A percentile compares a stretch with the other conserved stretches of the same genome.
Evolutionary conservation across 2,888 invertebrate genomes (phyloP).

Genomic region (Dinocampus coccinellae): DNA sequence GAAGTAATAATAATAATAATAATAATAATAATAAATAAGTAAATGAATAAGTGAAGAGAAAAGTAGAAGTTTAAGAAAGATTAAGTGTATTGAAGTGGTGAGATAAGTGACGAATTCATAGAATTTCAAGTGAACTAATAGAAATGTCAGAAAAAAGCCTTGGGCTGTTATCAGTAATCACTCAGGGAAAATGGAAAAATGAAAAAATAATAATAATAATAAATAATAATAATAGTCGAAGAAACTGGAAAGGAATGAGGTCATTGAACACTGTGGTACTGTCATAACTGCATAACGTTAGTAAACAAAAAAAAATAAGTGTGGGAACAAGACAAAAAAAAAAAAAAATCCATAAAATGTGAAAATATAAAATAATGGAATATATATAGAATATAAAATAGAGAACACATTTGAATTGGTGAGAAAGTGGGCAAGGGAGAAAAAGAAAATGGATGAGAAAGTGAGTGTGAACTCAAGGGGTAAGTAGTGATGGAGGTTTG

Average conservation of each 20-base stretch:
- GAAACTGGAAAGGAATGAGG: conserved; percentile 18
- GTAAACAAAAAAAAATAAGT: conserved; percentile 25
- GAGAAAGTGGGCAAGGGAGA: neutral
- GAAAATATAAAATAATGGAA: neutral
- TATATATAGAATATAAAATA: neutral
- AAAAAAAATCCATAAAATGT: neutral
- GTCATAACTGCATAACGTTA: too few relatives aligned
- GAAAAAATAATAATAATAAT: neutral
- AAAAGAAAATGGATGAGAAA: conserved; percentile 23
- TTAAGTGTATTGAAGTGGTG: neutral
- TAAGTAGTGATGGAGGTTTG: conserved; percentile 9
- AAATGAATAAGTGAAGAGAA: too few relatives aligned
- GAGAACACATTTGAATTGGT: neutral
- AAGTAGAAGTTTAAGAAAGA: neutral
- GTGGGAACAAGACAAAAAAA: neutral
- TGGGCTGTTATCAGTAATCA: conserved; percentile 39
- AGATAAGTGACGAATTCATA: neutral
- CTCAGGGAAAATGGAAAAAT: conserved; percentile 35
- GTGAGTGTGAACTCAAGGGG: conserved; percentile 16
- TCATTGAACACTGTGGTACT: too few relatives aligned
- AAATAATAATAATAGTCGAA: conserved; percentile 18
- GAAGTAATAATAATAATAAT: too few relatives aligned
- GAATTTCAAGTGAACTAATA: conserved; percentile 33
- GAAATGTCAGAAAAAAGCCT: conserved; percentile 39
- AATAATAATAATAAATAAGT: too few relatives aligned